Conservation (phyloP, 2,113 vertebrate genomes). For the Hystrix brachyura region DNA sequence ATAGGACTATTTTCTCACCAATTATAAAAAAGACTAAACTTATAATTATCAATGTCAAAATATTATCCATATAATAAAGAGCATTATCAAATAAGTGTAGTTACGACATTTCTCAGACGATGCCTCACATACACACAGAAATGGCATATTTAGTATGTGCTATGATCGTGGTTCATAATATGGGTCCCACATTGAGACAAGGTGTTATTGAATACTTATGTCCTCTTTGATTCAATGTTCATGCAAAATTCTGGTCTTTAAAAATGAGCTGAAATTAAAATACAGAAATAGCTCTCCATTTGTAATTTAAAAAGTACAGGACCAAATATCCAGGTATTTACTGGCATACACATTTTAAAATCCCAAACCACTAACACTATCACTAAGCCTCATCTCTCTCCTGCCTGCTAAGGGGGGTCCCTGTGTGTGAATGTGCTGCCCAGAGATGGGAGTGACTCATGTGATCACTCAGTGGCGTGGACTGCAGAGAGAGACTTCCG, state of each 20-base stretch:
- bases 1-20: neutral
- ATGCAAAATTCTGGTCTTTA: neutral
- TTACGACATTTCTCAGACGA: neutral
- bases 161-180: neutral
- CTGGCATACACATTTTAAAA: neutral
- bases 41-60: constrained; percentile 31
- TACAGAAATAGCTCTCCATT: neutral
- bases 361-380: neutral
- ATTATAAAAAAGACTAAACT: neutral
- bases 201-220: neutral
- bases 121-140: neutral
- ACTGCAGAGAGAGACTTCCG: neutral
- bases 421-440: neutral
- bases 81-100: neutral
- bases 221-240: neutral
- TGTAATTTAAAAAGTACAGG: neutral
- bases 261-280: neutral
- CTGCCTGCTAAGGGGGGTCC: neutral
- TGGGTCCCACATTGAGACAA: neutral
- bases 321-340: neutral
- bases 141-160: neutral
- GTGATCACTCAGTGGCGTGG: neutral
- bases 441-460: neutral
- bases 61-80: neutral
- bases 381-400: neutral